Conservation (phyloP, 2,797 vertebrate species). For the Microchirus variegatus region DNA sequence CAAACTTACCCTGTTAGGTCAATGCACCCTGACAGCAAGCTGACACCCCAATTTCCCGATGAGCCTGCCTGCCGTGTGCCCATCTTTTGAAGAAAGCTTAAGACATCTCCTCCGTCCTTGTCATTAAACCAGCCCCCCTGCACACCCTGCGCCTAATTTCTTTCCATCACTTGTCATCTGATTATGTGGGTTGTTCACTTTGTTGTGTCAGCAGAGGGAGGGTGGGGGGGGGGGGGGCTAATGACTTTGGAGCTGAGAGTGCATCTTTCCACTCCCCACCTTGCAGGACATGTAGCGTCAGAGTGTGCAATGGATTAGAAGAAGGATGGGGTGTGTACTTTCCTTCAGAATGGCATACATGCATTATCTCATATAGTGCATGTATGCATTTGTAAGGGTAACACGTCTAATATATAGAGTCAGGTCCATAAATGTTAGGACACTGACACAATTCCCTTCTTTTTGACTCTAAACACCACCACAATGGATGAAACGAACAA, state of each 20-base stretch:
- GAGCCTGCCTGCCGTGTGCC: conserved; percentile 46
- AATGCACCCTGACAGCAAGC: conserved; percentile 74
- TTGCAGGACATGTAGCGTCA: conserved; percentile 37
- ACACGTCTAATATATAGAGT: too few species aligned
- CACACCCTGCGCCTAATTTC: conserved; percentile 54
- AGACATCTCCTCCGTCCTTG: conserved; percentile 43
- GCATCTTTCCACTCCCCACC: conserved; percentile 19
- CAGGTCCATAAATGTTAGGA: too few species aligned
- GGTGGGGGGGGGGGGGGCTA: conserved; percentile 42
- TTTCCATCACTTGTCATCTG: conserved; percentile 69
- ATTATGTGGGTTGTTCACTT: conserved; percentile 65
- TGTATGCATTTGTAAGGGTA: too few species aligned
- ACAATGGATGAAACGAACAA: too few species aligned
- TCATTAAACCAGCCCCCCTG: background rate
- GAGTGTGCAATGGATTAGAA: conserved; percentile 40
- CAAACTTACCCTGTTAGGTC: conserved; percentile 67
- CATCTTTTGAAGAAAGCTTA: conserved; percentile 59
- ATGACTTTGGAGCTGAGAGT: conserved; percentile 47
- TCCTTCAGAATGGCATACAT: too few species aligned
- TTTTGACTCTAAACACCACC: too few species aligned
- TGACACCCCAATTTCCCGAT: conserved; percentile 79
- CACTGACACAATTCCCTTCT: too few species aligned
- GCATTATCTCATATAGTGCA: too few species aligned
- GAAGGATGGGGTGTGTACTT: too few species aligned
- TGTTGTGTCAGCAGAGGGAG: conserved; percentile 69